Evolutionary conservation across 2,888 invertebrate genomes (phyloP), one percentile per base, ranked within the genome.

Genomic region (Limnephilus auricula): DNA sequence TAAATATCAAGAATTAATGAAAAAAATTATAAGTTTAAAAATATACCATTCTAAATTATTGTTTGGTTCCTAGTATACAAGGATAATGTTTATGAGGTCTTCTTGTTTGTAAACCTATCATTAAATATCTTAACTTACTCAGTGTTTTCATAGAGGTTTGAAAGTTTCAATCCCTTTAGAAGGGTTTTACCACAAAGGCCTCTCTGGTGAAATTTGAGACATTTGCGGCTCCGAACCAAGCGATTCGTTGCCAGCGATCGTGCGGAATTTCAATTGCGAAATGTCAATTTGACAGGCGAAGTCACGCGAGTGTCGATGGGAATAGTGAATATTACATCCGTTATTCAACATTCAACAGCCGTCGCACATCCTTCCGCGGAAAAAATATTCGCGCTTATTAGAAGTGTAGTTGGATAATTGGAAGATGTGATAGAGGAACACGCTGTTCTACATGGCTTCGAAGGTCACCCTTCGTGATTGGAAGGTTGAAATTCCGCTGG

Each of bases 251-350:
- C 45, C 50, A 80, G 32, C 83, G 32, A 82, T 45, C 82, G 90
- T 85, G 65, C 84, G 83, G 90, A 90, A 90, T 90, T 83, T 84
- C 90, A 90, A 90, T 90, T 78, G 85, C 84, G 84, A 85, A 90
- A 90, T 84, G 90, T 90, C 90, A 90, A 84, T 65, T 85, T 90
- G 90, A 90, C 90, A 84, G 90, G 83, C 90, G 84, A 40, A 90
- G 82, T 78, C 83, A 37, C 84, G 90, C 90, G 18, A 65, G 78
- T 84, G 90, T 90, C 90, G 82, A 89, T 40, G 85, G 40, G 85
- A 85, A 85, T 85, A 40, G 85, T 85, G 85, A 85, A 85, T 40
- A 85, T 85, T 85, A 85, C 37, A 85, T 85, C 30, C 85, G 85
- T 85, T 85, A 85, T 85, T 85, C 40, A 85, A 82, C 65, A 65